phyloP scores from a whole-genome alignment of 2,113 vertebrate genomes.

The Astur gentilis region DNA sequence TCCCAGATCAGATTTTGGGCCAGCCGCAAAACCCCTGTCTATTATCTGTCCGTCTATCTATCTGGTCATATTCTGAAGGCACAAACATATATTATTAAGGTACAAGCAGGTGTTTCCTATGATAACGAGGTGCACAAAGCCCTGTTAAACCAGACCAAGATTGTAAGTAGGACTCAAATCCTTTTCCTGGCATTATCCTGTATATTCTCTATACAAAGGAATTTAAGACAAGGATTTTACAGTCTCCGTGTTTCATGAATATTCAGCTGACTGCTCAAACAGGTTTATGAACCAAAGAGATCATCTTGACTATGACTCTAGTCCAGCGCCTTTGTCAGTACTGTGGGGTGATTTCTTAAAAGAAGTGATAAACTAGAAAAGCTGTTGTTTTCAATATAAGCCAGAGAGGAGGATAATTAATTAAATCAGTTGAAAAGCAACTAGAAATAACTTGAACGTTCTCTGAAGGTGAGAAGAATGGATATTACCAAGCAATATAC shows the following conservation, averaged over 20 bases:
- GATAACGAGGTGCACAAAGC: background rate
- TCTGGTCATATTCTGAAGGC: background rate
- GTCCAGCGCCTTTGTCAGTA: background rate
- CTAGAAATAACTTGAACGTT: background rate
- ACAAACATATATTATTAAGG: background rate
- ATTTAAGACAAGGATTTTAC: background rate
- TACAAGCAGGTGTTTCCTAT: background rate
- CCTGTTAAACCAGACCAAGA: background rate
- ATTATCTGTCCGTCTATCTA: background rate
- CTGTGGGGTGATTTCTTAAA: background rate
- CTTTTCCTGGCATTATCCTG: background rate
- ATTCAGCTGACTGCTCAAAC: background rate
- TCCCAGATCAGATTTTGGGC: constrained; percentile 8
- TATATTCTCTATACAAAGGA: background rate
- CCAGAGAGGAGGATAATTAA: background rate
- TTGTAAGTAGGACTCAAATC: background rate
- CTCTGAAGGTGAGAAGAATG: background rate
- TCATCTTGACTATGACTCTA: background rate
- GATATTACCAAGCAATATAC: background rate
- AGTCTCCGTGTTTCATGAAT: background rate
- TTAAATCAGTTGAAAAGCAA: background rate
- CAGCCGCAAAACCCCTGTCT: background rate
- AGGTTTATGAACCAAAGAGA: background rate
- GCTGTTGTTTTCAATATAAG: background rate
- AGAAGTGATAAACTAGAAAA: background rate